These are phyloP conservation scores for Luperina testacea DNA, from an alignment of 2,888 invertebrate species.

Conservation along the genomic window DNA sequence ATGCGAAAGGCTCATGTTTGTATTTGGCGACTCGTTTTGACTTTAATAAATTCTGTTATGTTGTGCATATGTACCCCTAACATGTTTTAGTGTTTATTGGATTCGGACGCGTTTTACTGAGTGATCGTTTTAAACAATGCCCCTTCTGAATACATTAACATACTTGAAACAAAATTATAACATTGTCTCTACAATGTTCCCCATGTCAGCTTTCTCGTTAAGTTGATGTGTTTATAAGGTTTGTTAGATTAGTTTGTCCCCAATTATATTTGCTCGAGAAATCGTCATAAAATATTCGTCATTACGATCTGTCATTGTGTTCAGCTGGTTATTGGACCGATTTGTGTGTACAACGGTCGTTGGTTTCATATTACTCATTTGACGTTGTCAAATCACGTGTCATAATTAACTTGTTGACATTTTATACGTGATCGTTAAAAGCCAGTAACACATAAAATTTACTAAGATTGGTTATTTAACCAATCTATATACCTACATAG, in stretches of 20 bases:
- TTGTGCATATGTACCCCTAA: slow-evolving; percentile 81
- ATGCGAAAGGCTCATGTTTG: slow-evolving; percentile 88
- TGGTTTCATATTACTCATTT: slow-evolving; percentile 45
- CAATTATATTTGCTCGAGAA: slow-evolving; percentile 51
- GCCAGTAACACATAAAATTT: slow-evolving; percentile 33
- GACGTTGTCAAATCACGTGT: slow-evolving; percentile 51
- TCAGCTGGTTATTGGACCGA: slow-evolving; percentile 47
- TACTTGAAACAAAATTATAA: slow-evolving; percentile 54
- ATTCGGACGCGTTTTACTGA: slow-evolving; percentile 77
- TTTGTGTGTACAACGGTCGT: slow-evolving; percentile 27
- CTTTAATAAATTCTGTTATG: slow-evolving; percentile 83
- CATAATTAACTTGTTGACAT: slow-evolving; percentile 58
- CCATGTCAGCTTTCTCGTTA: slow-evolving; percentile 36
- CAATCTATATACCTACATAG: slow-evolving; percentile 22
- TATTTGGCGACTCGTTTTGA: slow-evolving; percentile 84
- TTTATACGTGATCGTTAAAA: slow-evolving; percentile 48
- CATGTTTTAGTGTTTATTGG: slow-evolving; percentile 68
- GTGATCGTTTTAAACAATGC: slow-evolving; percentile 67
- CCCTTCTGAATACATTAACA: slow-evolving; percentile 58
- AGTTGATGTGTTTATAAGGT: slow-evolving; percentile 53
- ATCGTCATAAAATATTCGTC: slow-evolving; percentile 53
- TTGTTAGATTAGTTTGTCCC: slow-evolving; percentile 44
- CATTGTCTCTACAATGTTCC: slow-evolving; percentile 25
- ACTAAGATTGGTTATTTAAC: slow-evolving; percentile 33
- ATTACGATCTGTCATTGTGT: slow-evolving; percentile 54